A percentile compares a stretch with the other conserved stretches of the same genome.
Conservation (phyloP, 2,888 invertebrate genomes). For the Synergus gifuensis region DNA sequence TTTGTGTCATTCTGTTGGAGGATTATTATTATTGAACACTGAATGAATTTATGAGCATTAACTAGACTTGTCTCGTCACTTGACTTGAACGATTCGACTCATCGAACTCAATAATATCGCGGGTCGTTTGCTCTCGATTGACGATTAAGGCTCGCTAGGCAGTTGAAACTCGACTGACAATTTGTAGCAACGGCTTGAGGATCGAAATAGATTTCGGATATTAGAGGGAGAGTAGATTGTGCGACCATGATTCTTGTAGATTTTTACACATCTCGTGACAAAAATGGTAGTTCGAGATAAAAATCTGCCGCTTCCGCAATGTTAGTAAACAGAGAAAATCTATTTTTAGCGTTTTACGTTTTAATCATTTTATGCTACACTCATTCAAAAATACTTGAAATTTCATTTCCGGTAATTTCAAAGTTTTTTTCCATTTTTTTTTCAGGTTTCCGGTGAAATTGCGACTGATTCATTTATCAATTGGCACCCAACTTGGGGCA, state of each 20-base stretch:
- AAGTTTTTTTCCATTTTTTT: neutral
- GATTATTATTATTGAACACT: neutral
- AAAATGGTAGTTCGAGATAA: neutral
- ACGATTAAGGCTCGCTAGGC: constrained; percentile 45
- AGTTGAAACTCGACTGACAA: constrained; percentile 46
- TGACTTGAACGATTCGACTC: constrained; percentile 63
- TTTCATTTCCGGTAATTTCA: neutral
- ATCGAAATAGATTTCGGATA: constrained; percentile 48
- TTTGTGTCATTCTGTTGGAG: no score
- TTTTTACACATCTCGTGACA: constrained; percentile 12
- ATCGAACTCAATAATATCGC: constrained; percentile 49
- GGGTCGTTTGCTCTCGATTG: constrained; percentile 41
- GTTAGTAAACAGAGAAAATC: neutral
- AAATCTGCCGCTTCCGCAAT: neutral
- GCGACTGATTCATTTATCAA: no score
- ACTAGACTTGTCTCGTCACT: constrained; percentile 66
- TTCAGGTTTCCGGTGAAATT: neutral
- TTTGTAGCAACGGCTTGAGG: constrained; percentile 27
- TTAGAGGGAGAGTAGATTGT: constrained; percentile 3
- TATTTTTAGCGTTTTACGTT: neutral
- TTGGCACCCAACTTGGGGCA: neutral
- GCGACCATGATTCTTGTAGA: neutral
- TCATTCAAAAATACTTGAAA: neutral
- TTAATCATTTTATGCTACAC: neutral
- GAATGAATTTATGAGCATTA: neutral